Evolutionary conservation across 2,888 invertebrate genomes (phyloP).

Genomic region (Noctua comes): DNA sequence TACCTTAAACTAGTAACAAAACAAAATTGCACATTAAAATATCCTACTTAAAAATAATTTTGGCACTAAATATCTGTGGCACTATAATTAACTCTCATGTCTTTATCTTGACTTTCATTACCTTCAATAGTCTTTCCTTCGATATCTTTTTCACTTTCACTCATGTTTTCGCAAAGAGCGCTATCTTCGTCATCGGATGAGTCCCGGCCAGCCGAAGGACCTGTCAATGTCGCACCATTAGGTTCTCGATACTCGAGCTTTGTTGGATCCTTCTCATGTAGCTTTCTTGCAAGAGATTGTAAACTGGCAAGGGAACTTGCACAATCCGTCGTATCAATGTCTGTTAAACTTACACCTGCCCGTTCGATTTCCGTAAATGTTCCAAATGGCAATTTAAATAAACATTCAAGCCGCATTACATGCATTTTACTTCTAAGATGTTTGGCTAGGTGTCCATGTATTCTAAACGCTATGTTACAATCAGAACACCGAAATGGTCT

Average conservation of each 20-base stretch:
- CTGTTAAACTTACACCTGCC: conserved; percentile 96
- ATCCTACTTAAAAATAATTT: conserved; percentile 90
- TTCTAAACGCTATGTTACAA: conserved; percentile 98
- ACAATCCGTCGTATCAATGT: conserved; percentile 99
- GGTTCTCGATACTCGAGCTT: conserved; percentile 93
- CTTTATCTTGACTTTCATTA: conserved; percentile 85
- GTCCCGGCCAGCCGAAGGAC: conserved; percentile 83
- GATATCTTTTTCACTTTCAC: conserved; percentile 87
- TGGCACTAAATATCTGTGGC: conserved; percentile 92
- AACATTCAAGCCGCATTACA: conserved; percentile 97
- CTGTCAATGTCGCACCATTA: conserved; percentile 77
- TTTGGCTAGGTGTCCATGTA: conserved; percentile 99
- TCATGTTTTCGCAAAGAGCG: conserved; percentile 76
- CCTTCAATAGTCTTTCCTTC: conserved; percentile 86
- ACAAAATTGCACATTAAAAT: conserved; percentile 89
- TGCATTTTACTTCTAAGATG: conserved; percentile 99
- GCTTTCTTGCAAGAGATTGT: conserved; percentile 94
- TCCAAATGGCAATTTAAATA: conserved; percentile 98
- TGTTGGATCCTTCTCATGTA: conserved; percentile 95
- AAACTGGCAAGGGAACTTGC: conserved; percentile 97
- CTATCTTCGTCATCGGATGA: conserved; percentile 90
- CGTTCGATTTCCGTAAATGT: conserved; percentile 98
- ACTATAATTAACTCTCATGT: conserved; percentile 88
- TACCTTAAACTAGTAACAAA: conserved; percentile 86
- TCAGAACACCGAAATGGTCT: conserved; percentile 98